Base-by-base conservation (phyloP, 2,888 invertebrate genomes). In the Priocnemis perturbator region DNA sequence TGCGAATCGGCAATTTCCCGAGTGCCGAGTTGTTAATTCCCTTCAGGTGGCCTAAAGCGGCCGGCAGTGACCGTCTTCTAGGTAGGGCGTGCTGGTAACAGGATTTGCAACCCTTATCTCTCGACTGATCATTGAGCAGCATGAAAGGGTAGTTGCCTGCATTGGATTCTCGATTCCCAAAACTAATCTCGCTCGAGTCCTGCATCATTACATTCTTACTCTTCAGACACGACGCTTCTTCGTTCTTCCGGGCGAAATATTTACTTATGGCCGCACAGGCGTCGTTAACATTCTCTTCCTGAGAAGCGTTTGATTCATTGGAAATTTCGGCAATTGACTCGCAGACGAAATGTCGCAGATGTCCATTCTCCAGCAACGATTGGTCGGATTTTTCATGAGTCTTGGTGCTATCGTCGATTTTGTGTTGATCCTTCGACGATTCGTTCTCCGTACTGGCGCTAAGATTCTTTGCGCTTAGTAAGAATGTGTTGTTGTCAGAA, bases 41-140 rank as follows among this genome's bases (percentile, higher is more conserved):
- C 55, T 68, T 79, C 57, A 81, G 73, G 53, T 79, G 80, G 19
- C 76, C 76, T 45, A 87, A 71, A 15, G 78, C 78, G 5, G 83
- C 80, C 0, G 86, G 87, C 7, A 87, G 71, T 15, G 86, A 86
- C 69, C 83, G 81, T 69, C 86, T 74, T 45, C 86, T 83, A 3
- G 79, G 67, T 4, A 82, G 65, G 60, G 61, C 67, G 19, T 52
- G 81, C 52, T 71, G 75, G 23, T 74, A 65, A 62, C 84, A 85
- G 9, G 77, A 77, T 11, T 72, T 74, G 59, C 83, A 85, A 30
- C 66, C 73, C 30, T 71, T 79, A 5, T 65, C 55, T n/a, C 62
- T 72, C 2, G 21, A 14, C 30, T 71, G 65, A 17, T 78, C 78
- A 7, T 67, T 76, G 19, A 78, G 69, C 48, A 79, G 61, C 70